Percentiles rank a stretch among this genome's conserved stretches.
Evolutionary conservation across 1,140 invertebrate species (phyloP).

Genomic region (Procambarus virginalis): DNA sequence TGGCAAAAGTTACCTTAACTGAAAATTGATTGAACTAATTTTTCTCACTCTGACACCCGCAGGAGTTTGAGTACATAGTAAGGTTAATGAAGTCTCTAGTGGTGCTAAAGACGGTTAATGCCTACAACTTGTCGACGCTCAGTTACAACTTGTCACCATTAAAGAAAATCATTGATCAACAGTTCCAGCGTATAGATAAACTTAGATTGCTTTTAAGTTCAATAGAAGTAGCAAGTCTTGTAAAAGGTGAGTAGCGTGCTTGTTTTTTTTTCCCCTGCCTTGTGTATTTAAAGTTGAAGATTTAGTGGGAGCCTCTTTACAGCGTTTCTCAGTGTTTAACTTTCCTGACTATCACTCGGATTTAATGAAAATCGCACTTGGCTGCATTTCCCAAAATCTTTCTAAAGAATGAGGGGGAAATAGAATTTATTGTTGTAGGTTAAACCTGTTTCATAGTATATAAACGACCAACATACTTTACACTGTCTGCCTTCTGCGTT

Average conservation of each 20-base stretch:
- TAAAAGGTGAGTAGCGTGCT: background rate
- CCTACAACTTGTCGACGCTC: background rate
- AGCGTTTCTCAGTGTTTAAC: too few species aligned
- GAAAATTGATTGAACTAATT: too few species aligned
- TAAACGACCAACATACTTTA: too few species aligned
- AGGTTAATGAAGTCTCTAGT: background rate
- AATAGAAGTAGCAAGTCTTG: background rate
- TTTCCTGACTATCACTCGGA: too few species aligned
- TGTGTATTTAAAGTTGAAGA: background rate
- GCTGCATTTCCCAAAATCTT: too few species aligned
- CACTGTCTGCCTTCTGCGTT: too few species aligned
- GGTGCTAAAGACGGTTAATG: constrained; percentile 6
- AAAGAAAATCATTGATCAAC: background rate
- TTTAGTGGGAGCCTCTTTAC: too few species aligned
- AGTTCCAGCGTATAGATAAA: background rate
- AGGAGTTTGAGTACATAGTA: constrained; percentile 13
- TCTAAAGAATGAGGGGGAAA: too few species aligned
- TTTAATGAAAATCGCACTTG: too few species aligned
- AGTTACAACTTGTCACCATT: background rate
- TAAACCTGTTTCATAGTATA: too few species aligned
- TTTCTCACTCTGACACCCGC: background rate
- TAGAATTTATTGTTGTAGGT: too few species aligned
- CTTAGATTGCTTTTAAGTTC: background rate
- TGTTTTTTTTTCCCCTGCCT: background rate
- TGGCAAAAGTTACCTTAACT: too few species aligned